Percentiles rank a stretch among this genome's conserved stretches.
phyloP scores from a whole-genome alignment of 2,888 invertebrate genomes.

The Drosophila pseudotalamancana region DNA sequence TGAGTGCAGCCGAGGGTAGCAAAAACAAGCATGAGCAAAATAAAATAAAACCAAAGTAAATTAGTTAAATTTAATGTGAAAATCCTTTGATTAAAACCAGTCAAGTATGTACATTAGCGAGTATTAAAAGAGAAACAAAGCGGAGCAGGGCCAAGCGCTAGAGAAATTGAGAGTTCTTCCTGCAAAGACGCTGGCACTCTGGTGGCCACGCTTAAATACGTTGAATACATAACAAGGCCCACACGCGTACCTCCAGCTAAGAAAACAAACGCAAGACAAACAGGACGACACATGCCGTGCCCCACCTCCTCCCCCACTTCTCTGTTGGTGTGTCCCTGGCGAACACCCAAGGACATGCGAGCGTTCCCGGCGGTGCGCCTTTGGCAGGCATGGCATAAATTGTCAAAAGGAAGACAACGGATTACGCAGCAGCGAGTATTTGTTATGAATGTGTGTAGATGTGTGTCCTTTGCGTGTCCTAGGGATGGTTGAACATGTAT shows the following conservation, averaged over 20 bases:
- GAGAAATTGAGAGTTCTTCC: background rate
- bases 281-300: constrained; percentile 53
- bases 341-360: constrained; percentile 26
- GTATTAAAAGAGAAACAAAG: background rate
- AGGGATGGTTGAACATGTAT: background rate
- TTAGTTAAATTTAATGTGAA: constrained; percentile 63
- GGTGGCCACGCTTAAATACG: constrained; percentile 50
- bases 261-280: constrained; percentile 57
- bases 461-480: constrained; percentile 11
- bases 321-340: constrained; percentile 10
- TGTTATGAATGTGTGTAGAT: background rate
- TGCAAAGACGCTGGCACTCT: constrained; percentile 9
- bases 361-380: constrained; percentile 29
- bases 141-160: too few species aligned
- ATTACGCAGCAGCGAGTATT: constrained; percentile 48
- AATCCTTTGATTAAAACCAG: constrained; percentile 72
- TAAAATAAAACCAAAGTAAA: constrained; percentile 54
- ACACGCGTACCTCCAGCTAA: constrained; percentile 32
- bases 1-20: background rate
- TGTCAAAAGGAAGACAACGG: constrained; percentile 68
- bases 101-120: constrained; percentile 45
- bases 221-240: constrained; percentile 52
- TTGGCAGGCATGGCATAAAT: constrained; percentile 57
- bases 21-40: constrained; percentile 17
- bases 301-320: background rate